phyloP scores from a whole-genome alignment of 2,888 invertebrate species.

The Micropterix aruncella region DNA sequence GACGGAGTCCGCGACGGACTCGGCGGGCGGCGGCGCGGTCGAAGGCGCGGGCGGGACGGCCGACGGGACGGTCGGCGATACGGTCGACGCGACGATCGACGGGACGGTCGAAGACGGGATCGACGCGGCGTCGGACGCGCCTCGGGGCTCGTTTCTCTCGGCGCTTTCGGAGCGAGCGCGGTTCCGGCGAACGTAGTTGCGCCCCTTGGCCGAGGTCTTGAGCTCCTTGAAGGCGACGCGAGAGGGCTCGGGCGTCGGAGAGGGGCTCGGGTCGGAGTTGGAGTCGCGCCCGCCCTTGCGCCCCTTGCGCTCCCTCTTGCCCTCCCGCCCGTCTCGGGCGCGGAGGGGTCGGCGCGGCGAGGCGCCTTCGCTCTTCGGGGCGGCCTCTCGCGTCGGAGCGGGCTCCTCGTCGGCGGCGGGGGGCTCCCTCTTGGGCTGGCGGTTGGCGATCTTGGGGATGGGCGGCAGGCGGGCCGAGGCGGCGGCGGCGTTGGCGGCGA shows the following conservation, averaged over 20 bases:
- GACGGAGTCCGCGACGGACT: conserved; percentile 16
- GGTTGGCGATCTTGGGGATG: conserved; percentile 12
- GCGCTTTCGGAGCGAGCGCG: conserved; percentile 45
- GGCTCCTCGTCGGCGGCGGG: conserved; percentile 1
- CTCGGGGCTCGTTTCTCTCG: conserved; percentile 18
- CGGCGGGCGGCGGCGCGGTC: conserved; percentile 17
- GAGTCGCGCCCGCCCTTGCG: background rate
- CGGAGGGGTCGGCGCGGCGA: background rate
- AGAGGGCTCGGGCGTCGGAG: background rate
- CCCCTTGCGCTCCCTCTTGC: background rate
- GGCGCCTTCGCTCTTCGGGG: background rate
- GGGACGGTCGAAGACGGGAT: conserved; percentile 16
- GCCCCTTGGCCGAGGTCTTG: conserved; percentile 40
- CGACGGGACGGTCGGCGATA: conserved; percentile 18
- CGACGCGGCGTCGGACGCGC: conserved; percentile 7
- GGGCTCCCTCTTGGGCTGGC: background rate
- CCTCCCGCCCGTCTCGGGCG: background rate
- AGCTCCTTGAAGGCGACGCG: conserved; percentile 38
- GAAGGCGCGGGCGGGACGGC: conserved; percentile 20
- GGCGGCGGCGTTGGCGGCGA: background rate
- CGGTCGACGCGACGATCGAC: conserved; percentile 25
- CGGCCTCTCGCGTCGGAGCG: background rate
- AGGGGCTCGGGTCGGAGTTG: conserved; percentile 6
- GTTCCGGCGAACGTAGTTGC: conserved; percentile 53
- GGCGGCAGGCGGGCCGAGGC: conserved; percentile 18